These are phyloP conservation scores for Drosophila villosipedis DNA, from an alignment of 2,888 invertebrate genomes.

Conservation along the genomic window DNA sequence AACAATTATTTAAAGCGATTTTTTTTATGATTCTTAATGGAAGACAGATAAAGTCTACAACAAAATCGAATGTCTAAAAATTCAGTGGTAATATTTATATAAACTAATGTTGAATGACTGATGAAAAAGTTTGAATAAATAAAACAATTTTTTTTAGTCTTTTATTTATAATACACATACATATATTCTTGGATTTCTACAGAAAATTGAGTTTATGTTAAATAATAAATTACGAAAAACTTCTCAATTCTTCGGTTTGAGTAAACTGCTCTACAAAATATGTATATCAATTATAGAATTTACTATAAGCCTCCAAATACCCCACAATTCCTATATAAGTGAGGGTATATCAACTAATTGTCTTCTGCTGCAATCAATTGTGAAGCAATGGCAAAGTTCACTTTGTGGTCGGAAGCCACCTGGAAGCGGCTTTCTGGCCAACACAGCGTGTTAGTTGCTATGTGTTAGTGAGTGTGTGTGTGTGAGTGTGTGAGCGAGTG, in stretches of 20 bases:
- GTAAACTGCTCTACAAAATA: not conserved
- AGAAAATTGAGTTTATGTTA: not conserved
- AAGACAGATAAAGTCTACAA: too few relatives aligned
- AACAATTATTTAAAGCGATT: not conserved
- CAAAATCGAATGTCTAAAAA: too few relatives aligned
- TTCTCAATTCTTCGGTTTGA: not conserved
- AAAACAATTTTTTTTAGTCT: too few relatives aligned
- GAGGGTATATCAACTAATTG: slow-evolving; percentile 42
- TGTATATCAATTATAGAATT: not conserved
- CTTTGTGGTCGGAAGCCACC: slow-evolving; percentile 22
- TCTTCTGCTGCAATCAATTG: slow-evolving; percentile 38
- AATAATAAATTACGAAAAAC: not conserved
- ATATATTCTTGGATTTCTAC: not conserved
- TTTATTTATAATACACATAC: not conserved
- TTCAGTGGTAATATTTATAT: too few relatives aligned
- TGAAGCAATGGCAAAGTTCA: slow-evolving; percentile 39
- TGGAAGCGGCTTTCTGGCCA: slow-evolving; percentile 8
- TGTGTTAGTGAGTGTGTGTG: not conserved
- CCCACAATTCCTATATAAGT: not conserved
- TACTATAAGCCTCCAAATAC: slow-evolving; percentile 6
- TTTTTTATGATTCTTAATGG: not conserved
- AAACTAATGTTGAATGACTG: too few relatives aligned
- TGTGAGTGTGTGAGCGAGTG: slow-evolving; percentile 9
- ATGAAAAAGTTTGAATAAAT: too few relatives aligned
- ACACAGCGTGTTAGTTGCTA: slow-evolving; percentile 11